Percentiles rank a stretch among this genome's conserved stretches.
Evolutionary conservation across 1,140 invertebrate species (phyloP).

Genomic region (Pseudomyrmex dendroicus): DNA sequence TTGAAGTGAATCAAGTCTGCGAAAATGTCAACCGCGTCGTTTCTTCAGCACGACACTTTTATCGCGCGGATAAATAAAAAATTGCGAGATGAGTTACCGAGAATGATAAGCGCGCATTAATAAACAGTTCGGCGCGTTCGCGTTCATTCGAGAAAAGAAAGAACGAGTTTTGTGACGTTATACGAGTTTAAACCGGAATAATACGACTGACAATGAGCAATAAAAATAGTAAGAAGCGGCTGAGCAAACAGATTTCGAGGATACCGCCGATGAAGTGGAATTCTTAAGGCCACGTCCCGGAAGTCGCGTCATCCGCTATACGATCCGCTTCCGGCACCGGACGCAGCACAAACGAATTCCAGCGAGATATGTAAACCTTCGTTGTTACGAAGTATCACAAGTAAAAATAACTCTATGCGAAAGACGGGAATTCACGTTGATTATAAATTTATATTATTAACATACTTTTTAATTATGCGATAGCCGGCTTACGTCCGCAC

Average conservation of each 20-base stretch:
- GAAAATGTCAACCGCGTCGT: slow-evolving; percentile 37
- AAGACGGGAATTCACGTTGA: too few relatives aligned
- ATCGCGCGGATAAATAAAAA: slow-evolving; percentile 31
- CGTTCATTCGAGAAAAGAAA: slow-evolving; percentile 23
- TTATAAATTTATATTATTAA: too few relatives aligned
- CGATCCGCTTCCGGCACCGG: slow-evolving; percentile 70
- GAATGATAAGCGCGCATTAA: too few relatives aligned
- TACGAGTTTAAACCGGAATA: slow-evolving; percentile 25
- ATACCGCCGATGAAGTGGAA: slow-evolving; percentile 57
- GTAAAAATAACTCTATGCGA: not conserved
- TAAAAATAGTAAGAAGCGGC: slow-evolving; percentile 43
- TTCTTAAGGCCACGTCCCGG: slow-evolving; percentile 73
- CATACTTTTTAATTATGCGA: too few relatives aligned
- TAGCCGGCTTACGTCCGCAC: too few relatives aligned
- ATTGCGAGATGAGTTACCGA: slow-evolving; percentile 71
- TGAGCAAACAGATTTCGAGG: slow-evolving; percentile 67
- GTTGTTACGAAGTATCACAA: slow-evolving; percentile 6
- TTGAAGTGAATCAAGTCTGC: slow-evolving; percentile 17
- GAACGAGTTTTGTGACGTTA: not conserved
- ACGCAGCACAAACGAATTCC: slow-evolving; percentile 52
- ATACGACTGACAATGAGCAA: slow-evolving; percentile 17
- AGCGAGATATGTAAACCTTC: slow-evolving; percentile 27
- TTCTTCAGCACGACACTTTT: slow-evolving; percentile 24
- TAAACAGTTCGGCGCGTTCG: not conserved
- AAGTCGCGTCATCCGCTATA: slow-evolving; percentile 76